Conservation (phyloP, 2,888 invertebrate genomes). For the Nomada fabriciana region DNA sequence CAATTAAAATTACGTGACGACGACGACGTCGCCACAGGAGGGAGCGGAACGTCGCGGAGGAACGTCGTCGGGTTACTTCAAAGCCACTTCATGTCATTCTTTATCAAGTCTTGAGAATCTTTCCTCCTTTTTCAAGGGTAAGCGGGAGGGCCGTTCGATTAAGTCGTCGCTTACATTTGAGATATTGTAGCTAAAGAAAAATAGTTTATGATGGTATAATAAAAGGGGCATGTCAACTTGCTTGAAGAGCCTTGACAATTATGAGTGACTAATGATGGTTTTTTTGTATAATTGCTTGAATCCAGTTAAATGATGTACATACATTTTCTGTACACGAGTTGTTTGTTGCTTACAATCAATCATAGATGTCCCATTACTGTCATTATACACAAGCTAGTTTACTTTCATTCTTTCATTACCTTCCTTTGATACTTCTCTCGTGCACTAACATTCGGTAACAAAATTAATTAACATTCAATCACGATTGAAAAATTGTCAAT, state of each 20-base stretch:
- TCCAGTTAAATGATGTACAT: background rate
- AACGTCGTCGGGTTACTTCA: conserved; percentile 51
- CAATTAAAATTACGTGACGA: conserved; percentile 76
- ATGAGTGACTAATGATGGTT: no score
- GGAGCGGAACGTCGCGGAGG: conserved; percentile 15
- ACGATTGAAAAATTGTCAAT: no score
- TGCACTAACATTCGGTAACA: no score
- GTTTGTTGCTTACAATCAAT: conserved; percentile 12
- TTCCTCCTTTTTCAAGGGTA: background rate
- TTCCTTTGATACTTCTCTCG: no score
- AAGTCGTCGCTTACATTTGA: background rate
- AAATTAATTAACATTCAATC: no score
- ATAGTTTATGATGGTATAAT: no score
- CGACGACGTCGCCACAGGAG: conserved; percentile 12
- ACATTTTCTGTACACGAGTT: background rate
- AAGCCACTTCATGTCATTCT: conserved; percentile 62
- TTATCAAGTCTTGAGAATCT: conserved; percentile 8
- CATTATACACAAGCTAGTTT: no score
- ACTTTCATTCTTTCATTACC: no score
- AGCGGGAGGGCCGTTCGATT: background rate
- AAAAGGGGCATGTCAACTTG: no score
- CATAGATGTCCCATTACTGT: background rate
- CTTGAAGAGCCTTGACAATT: no score
- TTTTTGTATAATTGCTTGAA: background rate
- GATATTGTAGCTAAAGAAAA: background rate